Conservation (phyloP, 2,113 vertebrate genomes). For the Sialia sialis region DNA sequence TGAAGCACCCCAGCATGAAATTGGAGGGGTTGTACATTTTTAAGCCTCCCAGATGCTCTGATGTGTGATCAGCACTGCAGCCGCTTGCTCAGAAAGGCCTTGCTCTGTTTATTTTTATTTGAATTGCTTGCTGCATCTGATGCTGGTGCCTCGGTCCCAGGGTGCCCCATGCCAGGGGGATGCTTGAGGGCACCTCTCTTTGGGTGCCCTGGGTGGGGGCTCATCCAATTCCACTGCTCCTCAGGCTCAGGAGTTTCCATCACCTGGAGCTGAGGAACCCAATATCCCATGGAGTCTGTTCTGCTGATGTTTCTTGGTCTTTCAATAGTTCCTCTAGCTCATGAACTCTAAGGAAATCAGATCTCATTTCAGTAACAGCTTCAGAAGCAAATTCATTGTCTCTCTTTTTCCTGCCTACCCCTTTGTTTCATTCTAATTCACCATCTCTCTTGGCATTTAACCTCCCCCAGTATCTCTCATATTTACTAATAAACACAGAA, state of each 20-base stretch:
- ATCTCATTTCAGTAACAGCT: neutral
- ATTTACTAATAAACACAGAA: neutral
- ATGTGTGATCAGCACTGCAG: neutral
- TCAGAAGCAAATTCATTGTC: neutral
- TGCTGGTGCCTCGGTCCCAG: neutral
- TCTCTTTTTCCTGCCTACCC: neutral
- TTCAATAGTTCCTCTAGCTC: constrained; percentile 95
- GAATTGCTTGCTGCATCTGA: neutral
- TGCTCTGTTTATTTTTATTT: neutral
- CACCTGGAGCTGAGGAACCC: neutral
- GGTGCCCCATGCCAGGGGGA: accelerated
- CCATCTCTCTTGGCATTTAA: neutral
- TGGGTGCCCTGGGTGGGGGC: neutral
- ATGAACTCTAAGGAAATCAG: constrained; percentile 79
- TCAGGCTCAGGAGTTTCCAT: neutral
- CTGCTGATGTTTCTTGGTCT: constrained; percentile 89
- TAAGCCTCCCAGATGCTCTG: neutral
- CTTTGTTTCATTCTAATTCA: neutral
- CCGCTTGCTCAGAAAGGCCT: neutral
- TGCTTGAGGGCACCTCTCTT: neutral
- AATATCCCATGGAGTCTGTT: constrained; percentile 56
- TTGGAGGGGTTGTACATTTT: neutral
- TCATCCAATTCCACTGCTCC: neutral
- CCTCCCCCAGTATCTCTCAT: neutral
- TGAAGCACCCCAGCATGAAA: neutral